Percentiles rank a stretch among this genome's conserved stretches.
Conservation (phyloP, 64 coral and sea anemone species). For the Acropora yongei region DNA sequence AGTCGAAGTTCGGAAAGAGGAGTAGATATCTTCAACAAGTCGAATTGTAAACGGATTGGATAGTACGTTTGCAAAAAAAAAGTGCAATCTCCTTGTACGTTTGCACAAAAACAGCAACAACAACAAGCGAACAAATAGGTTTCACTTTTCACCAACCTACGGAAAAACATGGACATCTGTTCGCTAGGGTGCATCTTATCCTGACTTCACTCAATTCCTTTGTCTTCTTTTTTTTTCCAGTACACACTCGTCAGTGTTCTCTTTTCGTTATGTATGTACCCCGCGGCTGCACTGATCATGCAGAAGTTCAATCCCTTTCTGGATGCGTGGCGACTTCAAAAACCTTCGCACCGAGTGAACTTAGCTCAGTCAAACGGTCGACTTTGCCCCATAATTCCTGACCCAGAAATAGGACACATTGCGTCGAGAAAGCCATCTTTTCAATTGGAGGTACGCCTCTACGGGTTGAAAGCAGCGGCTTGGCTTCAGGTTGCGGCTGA, state of each 20-base stretch:
- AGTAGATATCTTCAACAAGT: no score
- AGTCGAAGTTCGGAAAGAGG: no score
- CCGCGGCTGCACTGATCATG: neutral
- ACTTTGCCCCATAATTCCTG: no score
- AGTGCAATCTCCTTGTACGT: no score
- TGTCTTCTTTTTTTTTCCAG: neutral
- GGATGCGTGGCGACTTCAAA: neutral
- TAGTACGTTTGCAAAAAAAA: no score
- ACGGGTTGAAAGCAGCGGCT: neutral
- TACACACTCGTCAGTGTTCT: neutral
- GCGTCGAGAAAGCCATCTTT: neutral
- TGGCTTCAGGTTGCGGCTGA: constrained; percentile 29
- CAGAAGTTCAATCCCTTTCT: neutral
- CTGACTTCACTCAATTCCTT: no score
- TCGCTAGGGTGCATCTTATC: no score
- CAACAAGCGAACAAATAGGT: no score
- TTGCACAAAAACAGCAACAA: no score
- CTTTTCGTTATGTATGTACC: neutral
- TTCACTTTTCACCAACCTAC: no score
- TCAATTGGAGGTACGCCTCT: constrained; percentile 10
- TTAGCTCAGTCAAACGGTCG: neutral
- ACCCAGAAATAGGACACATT: neutral
- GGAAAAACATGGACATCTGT: no score
- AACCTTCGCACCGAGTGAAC: neutral
- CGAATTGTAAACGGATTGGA: no score